Evolutionary conservation across 2,888 invertebrate species (phyloP).

Genomic region (Steinernema hermaphroditum): DNA sequence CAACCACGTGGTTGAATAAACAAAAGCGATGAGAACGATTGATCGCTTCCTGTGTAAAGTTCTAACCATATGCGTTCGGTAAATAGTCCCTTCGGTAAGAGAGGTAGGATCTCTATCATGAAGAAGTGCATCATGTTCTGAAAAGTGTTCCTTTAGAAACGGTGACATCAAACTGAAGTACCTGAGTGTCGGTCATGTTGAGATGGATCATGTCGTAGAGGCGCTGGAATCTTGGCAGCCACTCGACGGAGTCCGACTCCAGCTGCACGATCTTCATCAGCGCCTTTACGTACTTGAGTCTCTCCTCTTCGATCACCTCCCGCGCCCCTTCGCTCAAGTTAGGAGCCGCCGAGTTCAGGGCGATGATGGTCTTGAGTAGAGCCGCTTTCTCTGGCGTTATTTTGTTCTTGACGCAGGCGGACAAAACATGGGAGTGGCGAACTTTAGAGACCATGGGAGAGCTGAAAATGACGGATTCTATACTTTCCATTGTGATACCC

Average conservation of each 20-base stretch:
- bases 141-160: too few species aligned
- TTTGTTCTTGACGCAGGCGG: not conserved
- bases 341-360: slow-evolving; percentile 15
- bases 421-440: not conserved
- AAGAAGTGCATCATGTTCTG: too few species aligned
- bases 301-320: not conserved
- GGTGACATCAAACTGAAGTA: too few species aligned
- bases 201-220: slow-evolving; percentile 1
- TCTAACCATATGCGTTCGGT: not conserved
- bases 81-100: not conserved
- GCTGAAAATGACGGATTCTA: not conserved
- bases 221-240: not conserved
- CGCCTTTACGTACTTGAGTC: slow-evolving; percentile 1
- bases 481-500: not conserved
- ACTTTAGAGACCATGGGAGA: not conserved
- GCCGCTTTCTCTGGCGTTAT: not conserved
- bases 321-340: not conserved
- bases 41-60: not conserved
- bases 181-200: not conserved
- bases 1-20: too few species aligned
- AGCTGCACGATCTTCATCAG: not conserved
- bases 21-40: too few species aligned
- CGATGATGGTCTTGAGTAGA: slow-evolving; percentile 3
- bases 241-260: not conserved
- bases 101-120: not conserved